These are phyloP conservation scores for Cyprinodon variegatus DNA, from an alignment of 2,113 vertebrate genomes.

Conservation along the genomic window DNA sequence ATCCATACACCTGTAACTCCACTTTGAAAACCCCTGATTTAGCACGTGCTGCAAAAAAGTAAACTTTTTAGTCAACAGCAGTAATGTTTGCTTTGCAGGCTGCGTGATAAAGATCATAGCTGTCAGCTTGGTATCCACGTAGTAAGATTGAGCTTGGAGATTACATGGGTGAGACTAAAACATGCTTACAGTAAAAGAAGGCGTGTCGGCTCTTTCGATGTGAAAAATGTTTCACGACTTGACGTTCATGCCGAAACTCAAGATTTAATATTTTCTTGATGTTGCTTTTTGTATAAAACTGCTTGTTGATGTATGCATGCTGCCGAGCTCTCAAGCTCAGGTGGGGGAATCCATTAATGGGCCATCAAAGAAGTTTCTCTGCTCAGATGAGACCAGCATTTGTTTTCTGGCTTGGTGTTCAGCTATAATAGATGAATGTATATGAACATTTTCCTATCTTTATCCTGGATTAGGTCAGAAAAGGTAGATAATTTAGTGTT, in stretches of 20 bases:
- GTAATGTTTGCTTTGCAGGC: neutral
- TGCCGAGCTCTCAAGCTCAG: neutral
- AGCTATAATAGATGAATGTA: too few relatives aligned
- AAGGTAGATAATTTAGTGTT: neutral
- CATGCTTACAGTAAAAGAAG: neutral
- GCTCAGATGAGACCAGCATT: too few relatives aligned
- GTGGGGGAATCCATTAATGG: neutral
- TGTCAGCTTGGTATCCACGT: neutral
- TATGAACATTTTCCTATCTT: neutral
- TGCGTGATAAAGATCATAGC: neutral
- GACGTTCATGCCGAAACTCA: neutral
- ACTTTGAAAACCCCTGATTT: neutral
- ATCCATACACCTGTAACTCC: too few relatives aligned
- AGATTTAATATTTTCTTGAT: neutral
- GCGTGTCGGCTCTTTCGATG: neutral
- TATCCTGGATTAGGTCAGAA: slow-evolving; percentile 3
- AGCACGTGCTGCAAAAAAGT: slow-evolving; percentile 1
- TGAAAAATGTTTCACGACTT: neutral
- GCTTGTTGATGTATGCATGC: neutral
- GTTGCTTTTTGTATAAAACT: neutral
- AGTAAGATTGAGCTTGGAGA: neutral
- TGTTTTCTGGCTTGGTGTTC: too few relatives aligned
- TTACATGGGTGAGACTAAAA: neutral
- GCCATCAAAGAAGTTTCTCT: too few relatives aligned
- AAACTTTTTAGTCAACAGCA: slow-evolving; percentile 6